phyloP scores from a whole-genome alignment of 2,797 vertebrate genomes.

The Carapus acus region DNA sequence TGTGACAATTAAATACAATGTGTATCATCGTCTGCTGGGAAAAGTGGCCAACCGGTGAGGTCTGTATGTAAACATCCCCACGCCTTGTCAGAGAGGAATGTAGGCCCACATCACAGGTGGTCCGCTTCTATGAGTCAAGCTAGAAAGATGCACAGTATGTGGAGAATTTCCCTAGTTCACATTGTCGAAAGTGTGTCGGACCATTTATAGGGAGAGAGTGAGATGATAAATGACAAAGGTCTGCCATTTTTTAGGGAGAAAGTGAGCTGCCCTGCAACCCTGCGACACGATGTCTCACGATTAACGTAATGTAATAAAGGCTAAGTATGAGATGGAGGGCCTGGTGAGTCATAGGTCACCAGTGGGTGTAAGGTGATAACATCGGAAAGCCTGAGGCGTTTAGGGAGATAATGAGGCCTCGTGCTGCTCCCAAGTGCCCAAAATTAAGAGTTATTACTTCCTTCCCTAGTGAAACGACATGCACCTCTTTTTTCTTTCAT shows the following conservation, averaged over 20 bases:
- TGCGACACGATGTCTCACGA: conserved; percentile 51
- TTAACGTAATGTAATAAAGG: conserved; percentile 73
- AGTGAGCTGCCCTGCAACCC: conserved; percentile 50
- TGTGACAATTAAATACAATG: conserved; percentile 3
- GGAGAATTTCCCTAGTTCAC: conserved; percentile 30
- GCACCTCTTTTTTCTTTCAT: conserved; percentile 55
- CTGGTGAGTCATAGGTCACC: conserved; percentile 77
- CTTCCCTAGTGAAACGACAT: conserved; percentile 62
- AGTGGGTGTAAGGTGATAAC: conserved; percentile 72
- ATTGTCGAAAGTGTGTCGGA: conserved; percentile 13
- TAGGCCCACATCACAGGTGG: conserved; percentile 22
- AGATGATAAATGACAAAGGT: conserved; percentile 48
- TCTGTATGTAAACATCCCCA: conserved; percentile 38
- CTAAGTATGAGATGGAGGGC: conserved; percentile 61
- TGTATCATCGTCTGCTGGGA: conserved; percentile 6
- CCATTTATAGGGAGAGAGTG: conserved; percentile 42
- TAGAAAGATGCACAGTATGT: conserved; percentile 42
- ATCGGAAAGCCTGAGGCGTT: conserved; percentile 69
- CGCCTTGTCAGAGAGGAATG: conserved; percentile 23
- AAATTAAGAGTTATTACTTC: conserved; percentile 75
- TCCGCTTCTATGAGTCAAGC: conserved; percentile 33
- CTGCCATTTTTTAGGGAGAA: conserved; percentile 21
- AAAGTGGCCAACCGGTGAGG: conserved; percentile 26
- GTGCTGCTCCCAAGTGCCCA: conserved; percentile 68
- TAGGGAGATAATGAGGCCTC: conserved; percentile 70